phyloP scores from a whole-genome alignment of 2,113 vertebrate genomes.

The Phoxinus phoxinus region DNA sequence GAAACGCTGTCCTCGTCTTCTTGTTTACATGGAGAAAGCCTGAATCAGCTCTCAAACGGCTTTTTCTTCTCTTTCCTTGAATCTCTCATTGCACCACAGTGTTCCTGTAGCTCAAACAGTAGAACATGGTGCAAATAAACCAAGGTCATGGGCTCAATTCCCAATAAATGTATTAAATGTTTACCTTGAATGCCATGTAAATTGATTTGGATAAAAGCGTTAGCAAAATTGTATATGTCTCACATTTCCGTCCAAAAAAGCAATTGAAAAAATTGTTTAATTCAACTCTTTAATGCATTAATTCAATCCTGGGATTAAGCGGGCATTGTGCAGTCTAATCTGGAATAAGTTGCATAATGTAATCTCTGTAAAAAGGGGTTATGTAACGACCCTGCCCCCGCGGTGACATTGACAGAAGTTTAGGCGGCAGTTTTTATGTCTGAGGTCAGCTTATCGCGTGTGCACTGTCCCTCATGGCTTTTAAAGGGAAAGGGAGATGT shows the following conservation, averaged over 20 bases:
- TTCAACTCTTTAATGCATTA: not conserved
- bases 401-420: constrained; percentile 19
- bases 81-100: not conserved
- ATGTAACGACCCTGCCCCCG: not conserved
- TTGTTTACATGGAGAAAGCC: not conserved
- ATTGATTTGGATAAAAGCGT: not conserved
- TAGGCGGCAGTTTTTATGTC: not conserved
- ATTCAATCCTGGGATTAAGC: constrained; percentile 61
- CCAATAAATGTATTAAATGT: not conserved
- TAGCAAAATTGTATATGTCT: not conserved
- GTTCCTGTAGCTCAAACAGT: not conserved
- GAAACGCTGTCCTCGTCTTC: constrained; percentile 33
- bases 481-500: not conserved
- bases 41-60: constrained; percentile 1
- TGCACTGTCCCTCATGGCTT: not conserved
- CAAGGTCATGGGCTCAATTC: not conserved
- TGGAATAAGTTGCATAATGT: constrained; percentile 66
- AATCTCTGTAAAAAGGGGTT: constrained; percentile 52
- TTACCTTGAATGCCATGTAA: not conserved
- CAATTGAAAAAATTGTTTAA: not conserved
- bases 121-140: not conserved
- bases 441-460: not conserved
- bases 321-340: constrained; percentile 58
- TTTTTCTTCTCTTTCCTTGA: not conserved
- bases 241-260: not conserved